Conservation (phyloP, 2,888 invertebrate species). For the Limulus polyphemus region DNA sequence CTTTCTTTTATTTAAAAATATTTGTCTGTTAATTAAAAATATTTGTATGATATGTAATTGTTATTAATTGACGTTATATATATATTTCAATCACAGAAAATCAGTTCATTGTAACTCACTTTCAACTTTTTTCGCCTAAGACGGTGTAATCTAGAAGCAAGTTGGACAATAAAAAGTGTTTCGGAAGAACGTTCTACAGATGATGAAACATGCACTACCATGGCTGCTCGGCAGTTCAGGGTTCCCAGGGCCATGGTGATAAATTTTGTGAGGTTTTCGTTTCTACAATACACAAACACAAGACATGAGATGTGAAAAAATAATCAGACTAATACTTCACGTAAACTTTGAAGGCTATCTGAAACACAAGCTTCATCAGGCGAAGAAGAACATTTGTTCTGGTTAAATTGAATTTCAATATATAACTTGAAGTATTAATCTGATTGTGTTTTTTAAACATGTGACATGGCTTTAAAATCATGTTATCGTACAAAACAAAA, state of each 20-base stretch:
- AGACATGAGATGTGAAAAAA: background rate
- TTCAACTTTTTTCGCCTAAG: slow-evolving; percentile 74
- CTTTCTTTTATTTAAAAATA: no score
- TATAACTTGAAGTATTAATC: no score
- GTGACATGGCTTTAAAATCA: no score
- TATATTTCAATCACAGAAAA: no score
- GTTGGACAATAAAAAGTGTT: slow-evolving; percentile 82
- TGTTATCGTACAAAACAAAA: no score
- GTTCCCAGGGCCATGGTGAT: slow-evolving; percentile 87
- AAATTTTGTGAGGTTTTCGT: slow-evolving; percentile 85
- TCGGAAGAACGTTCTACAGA: slow-evolving; percentile 75
- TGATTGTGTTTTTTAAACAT: no score
- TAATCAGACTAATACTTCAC: background rate
- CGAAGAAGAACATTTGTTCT: background rate
- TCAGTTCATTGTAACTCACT: slow-evolving; percentile 41
- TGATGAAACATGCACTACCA: slow-evolving; percentile 90
- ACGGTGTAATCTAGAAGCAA: slow-evolving; percentile 88
- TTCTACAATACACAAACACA: slow-evolving; percentile 46
- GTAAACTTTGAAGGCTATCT: no score
- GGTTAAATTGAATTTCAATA: background rate
- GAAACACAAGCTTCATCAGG: background rate
- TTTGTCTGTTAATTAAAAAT: no score
- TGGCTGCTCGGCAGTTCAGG: slow-evolving; percentile 82
- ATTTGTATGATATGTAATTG: no score
- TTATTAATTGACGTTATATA: no score